Conservation (phyloP, 2,113 vertebrate genomes). For the Aramus guarauna region DNA sequence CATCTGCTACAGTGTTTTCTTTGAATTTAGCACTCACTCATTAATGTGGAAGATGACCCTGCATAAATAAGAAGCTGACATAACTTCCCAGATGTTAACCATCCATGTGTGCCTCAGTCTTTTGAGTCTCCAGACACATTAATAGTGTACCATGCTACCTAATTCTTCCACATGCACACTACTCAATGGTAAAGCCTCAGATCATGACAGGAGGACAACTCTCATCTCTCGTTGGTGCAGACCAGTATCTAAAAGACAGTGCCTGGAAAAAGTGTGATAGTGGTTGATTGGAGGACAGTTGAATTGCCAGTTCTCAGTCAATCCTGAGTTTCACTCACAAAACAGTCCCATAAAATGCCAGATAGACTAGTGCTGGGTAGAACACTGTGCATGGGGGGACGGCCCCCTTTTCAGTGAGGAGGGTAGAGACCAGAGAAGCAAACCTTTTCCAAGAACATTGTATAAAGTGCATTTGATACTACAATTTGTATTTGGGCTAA, state of each 20-base stretch:
- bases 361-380: background rate
- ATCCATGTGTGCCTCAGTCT: background rate
- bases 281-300: background rate
- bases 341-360: background rate
- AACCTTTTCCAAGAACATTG: accelerated
- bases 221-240: background rate
- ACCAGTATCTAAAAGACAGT: background rate
- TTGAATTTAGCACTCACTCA: background rate
- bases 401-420: background rate
- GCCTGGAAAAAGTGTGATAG: background rate
- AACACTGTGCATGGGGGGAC: background rate
- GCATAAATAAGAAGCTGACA: background rate
- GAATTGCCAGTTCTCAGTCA: background rate
- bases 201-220: background rate
- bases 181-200: background rate
- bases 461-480: background rate
- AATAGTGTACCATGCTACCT: background rate
- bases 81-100: background rate
- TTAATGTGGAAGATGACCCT: background rate
- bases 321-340: background rate
- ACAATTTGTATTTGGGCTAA: background rate
- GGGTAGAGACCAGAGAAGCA: background rate
- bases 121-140: background rate
- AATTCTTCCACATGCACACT: background rate
- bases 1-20: background rate